phyloP scores from a whole-genome alignment of 1,140 invertebrate species.

The Maniola jurtina region DNA sequence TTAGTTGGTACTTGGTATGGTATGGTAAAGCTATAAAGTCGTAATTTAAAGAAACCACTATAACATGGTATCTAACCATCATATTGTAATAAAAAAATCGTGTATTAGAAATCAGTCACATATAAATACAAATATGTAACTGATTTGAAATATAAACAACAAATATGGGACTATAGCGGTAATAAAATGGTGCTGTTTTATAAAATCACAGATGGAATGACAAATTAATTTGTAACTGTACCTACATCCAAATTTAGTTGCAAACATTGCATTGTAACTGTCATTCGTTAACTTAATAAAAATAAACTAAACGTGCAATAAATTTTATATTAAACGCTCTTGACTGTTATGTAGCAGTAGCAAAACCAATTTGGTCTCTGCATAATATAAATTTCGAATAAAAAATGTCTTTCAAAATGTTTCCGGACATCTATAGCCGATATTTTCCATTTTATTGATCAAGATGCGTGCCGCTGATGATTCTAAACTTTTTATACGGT shows the following conservation, averaged over 20 bases:
- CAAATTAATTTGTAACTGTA: not conserved
- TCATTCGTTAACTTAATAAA: not conserved
- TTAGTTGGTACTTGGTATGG: too few relatives aligned
- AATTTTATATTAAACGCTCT: conserved; percentile 6
- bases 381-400: conserved; percentile 29
- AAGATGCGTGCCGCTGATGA: conserved; percentile 9
- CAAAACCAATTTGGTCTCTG: conserved; percentile 19
- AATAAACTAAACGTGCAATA: conserved; percentile 1
- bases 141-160: too few relatives aligned
- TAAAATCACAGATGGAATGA: too few relatives aligned
- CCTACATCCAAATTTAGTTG: not conserved
- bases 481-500: conserved; percentile 2
- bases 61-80: too few relatives aligned
- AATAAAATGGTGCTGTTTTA: too few relatives aligned
- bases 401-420: conserved; percentile 19
- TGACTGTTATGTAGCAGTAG: conserved; percentile 20
- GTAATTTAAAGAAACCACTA: too few relatives aligned
- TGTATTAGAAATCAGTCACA: too few relatives aligned
- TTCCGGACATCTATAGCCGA: conserved; percentile 26
- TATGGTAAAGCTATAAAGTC: too few relatives aligned
- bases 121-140: too few relatives aligned
- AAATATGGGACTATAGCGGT: too few relatives aligned
- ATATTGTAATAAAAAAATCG: too few relatives aligned
- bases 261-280: not conserved
- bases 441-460: conserved; percentile 34